A percentile compares a stretch with the other conserved stretches of the same genome.
Evolutionary conservation across 2,888 invertebrate species (phyloP).

Genomic region (Clitarchus hookeri): DNA sequence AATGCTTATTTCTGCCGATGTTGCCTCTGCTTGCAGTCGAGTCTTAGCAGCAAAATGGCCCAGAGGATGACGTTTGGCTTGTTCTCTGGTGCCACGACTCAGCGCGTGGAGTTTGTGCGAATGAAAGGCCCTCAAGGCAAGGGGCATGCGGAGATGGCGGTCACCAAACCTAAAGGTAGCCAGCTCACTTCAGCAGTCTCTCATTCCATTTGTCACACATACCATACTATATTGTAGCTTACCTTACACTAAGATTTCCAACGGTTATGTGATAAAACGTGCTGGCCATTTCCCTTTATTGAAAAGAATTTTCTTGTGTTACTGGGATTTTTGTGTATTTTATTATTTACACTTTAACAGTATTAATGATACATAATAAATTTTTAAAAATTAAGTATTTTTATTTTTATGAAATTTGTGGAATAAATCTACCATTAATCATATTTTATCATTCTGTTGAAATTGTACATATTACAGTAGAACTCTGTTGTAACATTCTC

Average conservation of each 20-base stretch:
- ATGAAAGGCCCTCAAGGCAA: conserved; percentile 98
- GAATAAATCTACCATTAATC: no score
- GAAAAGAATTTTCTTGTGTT: not conserved
- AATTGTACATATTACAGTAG: no score
- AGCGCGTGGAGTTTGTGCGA: conserved; percentile 95
- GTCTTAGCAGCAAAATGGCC: conserved; percentile 90
- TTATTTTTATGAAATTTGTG: no score
- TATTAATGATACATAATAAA: no score
- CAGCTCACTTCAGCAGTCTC: not conserved
- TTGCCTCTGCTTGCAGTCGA: conserved; percentile 67
- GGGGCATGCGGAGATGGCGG: conserved; percentile 97
- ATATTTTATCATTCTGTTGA: no score
- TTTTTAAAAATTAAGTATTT: no score
- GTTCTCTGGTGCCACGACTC: conserved; percentile 73
- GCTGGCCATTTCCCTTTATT: not conserved
- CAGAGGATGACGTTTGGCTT: conserved; percentile 94
- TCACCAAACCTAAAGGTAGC: conserved; percentile 81
- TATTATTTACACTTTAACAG: no score
- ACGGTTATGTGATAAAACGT: not conserved
- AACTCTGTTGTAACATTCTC: no score
- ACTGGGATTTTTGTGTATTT: no score
- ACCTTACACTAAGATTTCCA: not conserved
- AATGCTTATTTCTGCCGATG: no score
- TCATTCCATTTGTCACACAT: no score
- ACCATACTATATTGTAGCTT: no score